phyloP scores from a whole-genome alignment of 1,140 invertebrate species.

The Heliconius melpomene region DNA sequence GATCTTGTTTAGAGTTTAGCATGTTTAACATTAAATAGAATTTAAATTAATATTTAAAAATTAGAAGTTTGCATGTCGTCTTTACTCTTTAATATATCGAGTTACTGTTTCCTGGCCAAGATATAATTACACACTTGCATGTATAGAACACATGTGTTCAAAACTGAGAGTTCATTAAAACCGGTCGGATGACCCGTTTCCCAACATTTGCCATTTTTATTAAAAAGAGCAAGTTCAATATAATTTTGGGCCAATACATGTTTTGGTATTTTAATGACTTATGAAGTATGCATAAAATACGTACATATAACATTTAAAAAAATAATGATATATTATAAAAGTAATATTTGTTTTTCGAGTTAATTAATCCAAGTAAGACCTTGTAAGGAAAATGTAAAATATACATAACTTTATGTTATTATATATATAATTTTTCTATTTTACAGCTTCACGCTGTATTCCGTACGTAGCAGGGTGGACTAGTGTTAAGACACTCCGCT shows the following conservation, averaged over 20 bases:
- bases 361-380: background rate
- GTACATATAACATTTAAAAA: background rate
- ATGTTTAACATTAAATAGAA: background rate
- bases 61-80: background rate
- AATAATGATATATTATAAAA: background rate
- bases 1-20: no score
- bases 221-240: constrained; percentile 6
- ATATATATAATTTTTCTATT: background rate
- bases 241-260: background rate
- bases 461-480: background rate
- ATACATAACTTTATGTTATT: background rate
- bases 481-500: background rate
- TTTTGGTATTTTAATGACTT: background rate
- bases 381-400: background rate
- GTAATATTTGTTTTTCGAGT: background rate
- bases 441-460: background rate
- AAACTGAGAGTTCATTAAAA: constrained; percentile 22
- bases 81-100: constrained; percentile 16
- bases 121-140: constrained; percentile 21
- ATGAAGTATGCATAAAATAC: background rate
- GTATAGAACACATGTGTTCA: constrained; percentile 15
- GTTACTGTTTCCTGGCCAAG: constrained; percentile 19
- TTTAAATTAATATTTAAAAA: background rate
- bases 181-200: constrained; percentile 16
- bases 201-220: background rate